Evolutionary conservation across 2,797 vertebrate genomes (phyloP).

Genomic region (Zenarchopterus dispar): DNA sequence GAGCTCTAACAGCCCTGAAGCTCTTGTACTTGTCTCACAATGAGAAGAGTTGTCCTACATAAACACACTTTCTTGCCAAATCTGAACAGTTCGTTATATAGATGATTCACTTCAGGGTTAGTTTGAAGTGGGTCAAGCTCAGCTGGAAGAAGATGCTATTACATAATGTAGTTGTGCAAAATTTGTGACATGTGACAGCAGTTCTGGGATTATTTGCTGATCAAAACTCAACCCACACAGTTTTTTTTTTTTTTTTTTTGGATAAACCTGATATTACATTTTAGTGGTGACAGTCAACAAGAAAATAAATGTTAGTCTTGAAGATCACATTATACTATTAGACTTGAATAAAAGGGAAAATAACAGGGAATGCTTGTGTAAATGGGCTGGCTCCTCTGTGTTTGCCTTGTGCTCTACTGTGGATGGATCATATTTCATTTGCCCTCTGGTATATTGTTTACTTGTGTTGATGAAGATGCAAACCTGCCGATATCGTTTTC

Average conservation of each 20-base stretch:
- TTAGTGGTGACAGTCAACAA: not conserved
- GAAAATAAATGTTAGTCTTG: not conserved
- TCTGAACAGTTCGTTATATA: no score
- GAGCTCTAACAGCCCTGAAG: no score
- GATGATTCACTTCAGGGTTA: not conserved
- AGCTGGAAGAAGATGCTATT: not conserved
- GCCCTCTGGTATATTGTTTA: slow-evolving; percentile 3
- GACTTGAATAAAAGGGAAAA: not conserved
- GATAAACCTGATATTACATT: not conserved
- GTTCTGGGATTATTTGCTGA: not conserved
- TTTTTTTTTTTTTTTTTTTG: no score
- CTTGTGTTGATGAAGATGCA: not conserved
- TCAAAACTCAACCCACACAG: no score
- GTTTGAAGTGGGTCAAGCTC: not conserved
- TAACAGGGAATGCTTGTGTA: slow-evolving; percentile 4
- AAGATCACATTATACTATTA: not conserved
- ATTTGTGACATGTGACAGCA: slow-evolving; percentile 4
- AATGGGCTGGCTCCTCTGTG: not conserved
- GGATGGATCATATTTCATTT: not conserved
- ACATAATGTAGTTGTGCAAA: not conserved
- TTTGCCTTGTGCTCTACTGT: not conserved
- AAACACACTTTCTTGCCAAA: slow-evolving; percentile 4
- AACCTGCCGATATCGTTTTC: not conserved
- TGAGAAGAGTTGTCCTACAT: not conserved
- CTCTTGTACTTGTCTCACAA: not conserved